Evolutionary conservation across 2,113 vertebrate genomes (phyloP).

Genomic region (Tringa solitaria): DNA sequence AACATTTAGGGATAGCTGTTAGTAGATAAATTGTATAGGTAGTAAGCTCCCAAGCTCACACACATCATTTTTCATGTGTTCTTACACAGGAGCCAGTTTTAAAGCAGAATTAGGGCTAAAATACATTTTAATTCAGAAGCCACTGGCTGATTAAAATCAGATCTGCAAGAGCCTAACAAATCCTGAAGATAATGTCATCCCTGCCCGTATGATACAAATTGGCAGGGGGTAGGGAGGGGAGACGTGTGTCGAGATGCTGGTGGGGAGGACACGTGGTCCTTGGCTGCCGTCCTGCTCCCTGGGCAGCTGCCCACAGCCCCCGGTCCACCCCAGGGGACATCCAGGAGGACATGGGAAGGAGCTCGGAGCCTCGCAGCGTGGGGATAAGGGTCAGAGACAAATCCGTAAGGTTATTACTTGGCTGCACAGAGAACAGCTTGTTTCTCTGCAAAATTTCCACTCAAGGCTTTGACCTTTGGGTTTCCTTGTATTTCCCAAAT

Average conservation of each 20-base stretch:
- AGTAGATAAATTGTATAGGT: background rate
- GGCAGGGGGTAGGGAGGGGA: background rate
- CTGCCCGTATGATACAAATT: background rate
- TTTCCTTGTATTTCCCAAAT: background rate
- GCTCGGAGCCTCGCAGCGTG: background rate
- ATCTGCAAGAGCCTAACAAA: background rate
- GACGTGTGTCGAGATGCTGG: rapidly evolving
- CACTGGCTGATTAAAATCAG: background rate
- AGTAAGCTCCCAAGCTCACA: background rate
- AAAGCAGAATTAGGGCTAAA: background rate
- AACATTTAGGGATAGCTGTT: background rate
- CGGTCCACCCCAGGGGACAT: rapidly evolving
- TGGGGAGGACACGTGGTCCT: background rate
- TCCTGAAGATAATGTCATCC: background rate
- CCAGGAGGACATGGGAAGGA: slow-evolving; percentile 32
- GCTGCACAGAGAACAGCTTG: background rate
- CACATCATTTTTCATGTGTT: background rate
- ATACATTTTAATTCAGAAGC: background rate
- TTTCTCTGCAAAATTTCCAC: background rate
- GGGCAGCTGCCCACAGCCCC: background rate
- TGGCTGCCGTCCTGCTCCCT: background rate
- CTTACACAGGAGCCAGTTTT: background rate
- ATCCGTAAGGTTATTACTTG: background rate
- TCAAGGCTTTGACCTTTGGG: background rate
- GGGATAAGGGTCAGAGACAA: background rate